A percentile compares a stretch with the other conserved stretches of the same genome.
phyloP scores from a whole-genome alignment of 1,140 invertebrate genomes.

The Aphelinus atriplicis region DNA sequence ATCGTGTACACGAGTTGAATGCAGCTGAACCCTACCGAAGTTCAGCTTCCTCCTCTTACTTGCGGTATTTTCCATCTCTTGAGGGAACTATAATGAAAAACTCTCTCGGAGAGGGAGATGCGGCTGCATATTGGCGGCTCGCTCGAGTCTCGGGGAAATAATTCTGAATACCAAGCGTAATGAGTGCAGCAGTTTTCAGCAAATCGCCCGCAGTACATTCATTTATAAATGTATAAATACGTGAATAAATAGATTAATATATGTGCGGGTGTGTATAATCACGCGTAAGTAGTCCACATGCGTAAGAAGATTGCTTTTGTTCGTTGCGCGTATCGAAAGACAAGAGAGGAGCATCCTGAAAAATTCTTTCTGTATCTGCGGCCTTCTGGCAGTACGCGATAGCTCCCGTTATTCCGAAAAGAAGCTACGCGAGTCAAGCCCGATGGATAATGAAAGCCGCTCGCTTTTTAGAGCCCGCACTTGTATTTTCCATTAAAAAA shows the following conservation, averaged over 20 bases:
- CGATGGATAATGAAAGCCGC: conserved; percentile 8
- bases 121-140: not conserved
- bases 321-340: not conserved
- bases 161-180: conserved; percentile 24
- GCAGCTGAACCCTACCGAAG: too few relatives aligned
- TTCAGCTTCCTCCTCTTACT: too few relatives aligned
- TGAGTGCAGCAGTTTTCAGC: not conserved
- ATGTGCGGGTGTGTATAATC: conserved; percentile 15
- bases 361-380: not conserved
- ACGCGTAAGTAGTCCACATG: not conserved
- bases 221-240: not conserved
- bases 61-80: not conserved
- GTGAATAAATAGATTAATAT: not conserved
- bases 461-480: not conserved
- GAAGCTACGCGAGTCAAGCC: conserved; percentile 3
- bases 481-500: conserved; percentile 36
- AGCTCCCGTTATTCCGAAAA: conserved; percentile 36
- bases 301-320: conserved; percentile 22
- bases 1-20: too few relatives aligned
- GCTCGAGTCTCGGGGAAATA: conserved; percentile 24
- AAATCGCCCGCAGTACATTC: too few relatives aligned
- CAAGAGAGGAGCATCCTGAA: too few relatives aligned
- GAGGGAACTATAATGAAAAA: conserved; percentile 12
- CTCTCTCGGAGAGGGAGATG: not conserved
- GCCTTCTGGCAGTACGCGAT: not conserved